Conservation (phyloP, 37 sponge, comb jelly and placozoan species). For the Amphimedon queenslandica region DNA sequence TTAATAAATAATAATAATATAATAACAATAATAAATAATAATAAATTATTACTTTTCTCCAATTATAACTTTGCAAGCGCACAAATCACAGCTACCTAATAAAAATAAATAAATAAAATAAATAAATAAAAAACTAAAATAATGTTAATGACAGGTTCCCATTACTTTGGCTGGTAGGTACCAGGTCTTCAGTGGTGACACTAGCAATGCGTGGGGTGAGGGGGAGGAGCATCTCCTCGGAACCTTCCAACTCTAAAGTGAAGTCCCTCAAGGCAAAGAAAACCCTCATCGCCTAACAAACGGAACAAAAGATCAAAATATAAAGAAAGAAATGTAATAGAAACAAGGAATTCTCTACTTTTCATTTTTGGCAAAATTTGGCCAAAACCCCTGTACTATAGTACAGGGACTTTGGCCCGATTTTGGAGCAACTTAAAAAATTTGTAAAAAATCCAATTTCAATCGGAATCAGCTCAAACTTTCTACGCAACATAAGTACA, state of each 20-base stretch:
- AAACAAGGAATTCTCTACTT: too few relatives aligned
- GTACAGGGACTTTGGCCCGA: too few relatives aligned
- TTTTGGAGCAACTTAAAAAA: too few relatives aligned
- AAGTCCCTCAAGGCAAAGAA: slow-evolving; percentile 71
- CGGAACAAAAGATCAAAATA: not conserved
- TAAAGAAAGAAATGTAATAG: too few relatives aligned
- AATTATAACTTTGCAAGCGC: slow-evolving; percentile 64
- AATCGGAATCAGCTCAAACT: too few relatives aligned
- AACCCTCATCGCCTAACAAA: slow-evolving; percentile 65
- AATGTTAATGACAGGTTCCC: not conserved
- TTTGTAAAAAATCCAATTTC: too few relatives aligned
- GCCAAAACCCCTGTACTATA: too few relatives aligned
- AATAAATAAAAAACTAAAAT: not conserved
- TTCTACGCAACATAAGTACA: too few relatives aligned
- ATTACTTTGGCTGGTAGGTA: slow-evolving; percentile 15
- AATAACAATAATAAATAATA: not conserved
- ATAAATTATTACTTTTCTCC: slow-evolving; percentile 44
- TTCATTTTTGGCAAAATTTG: too few relatives aligned
- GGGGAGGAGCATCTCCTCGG: slow-evolving; percentile 59
- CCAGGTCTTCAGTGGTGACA: slow-evolving; percentile 42
- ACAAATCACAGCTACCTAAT: slow-evolving; percentile 69
- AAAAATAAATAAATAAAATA: too few relatives aligned
- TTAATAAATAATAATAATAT: too few relatives aligned
- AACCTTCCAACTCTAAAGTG: slow-evolving; percentile 33
- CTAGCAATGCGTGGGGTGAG: slow-evolving; percentile 45